phyloP scores from a whole-genome alignment of 2,888 invertebrate species.

The Busseola fusca region DNA sequence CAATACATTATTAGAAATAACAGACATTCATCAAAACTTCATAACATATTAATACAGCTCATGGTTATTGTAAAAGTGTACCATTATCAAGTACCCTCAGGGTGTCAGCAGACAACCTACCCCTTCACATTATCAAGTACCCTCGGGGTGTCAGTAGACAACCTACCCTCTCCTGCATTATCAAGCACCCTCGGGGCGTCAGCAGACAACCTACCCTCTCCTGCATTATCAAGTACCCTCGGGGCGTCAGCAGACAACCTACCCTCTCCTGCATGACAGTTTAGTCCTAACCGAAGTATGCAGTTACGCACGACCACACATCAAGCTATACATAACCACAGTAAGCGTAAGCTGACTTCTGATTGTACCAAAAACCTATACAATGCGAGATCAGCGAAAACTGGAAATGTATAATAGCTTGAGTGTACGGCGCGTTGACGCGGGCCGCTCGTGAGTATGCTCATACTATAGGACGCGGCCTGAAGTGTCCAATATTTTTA shows the following conservation, averaged over 20 bases:
- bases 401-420: too few species aligned
- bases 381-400: neutral
- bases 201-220: too few species aligned
- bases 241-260: too few species aligned
- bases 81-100: conserved; percentile 17
- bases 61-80: neutral
- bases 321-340: neutral
- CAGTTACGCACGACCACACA: neutral
- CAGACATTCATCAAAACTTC: conserved; percentile 19
- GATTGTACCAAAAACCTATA: neutral
- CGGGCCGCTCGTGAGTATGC: too few species aligned
- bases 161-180: too few species aligned
- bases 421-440: too few species aligned
- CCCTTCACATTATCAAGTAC: too few species aligned
- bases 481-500: neutral
- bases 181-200: too few species aligned
- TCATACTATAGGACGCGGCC: too few species aligned
- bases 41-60: conserved; percentile 16
- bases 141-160: too few species aligned
- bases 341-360: neutral
- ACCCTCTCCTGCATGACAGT: neutral
- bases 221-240: too few species aligned
- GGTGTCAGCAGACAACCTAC: neutral
- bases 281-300: neutral
- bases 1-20: conserved; percentile 17